A percentile compares a stretch with the other conserved stretches of the same genome.
Conservation (phyloP, 1,140 invertebrate species). For the Oreohelix idahoensis region DNA sequence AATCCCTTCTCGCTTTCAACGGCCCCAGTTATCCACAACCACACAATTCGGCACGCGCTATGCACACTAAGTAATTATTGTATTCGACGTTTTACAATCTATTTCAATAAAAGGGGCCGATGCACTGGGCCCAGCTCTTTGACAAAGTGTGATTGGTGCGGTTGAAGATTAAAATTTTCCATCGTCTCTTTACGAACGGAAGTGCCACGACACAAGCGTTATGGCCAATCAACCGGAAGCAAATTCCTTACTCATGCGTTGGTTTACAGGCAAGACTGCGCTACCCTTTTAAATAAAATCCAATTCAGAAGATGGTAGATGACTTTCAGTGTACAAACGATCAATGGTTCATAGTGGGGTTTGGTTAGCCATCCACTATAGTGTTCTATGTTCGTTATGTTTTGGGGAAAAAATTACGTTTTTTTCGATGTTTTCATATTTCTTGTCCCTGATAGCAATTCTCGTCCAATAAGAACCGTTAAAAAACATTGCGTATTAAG, state of each 20-base stretch:
- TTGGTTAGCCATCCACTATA: no score
- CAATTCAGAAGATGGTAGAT: not conserved
- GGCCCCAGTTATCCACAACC: not conserved
- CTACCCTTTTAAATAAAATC: not conserved
- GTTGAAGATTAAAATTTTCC: constrained; percentile 14
- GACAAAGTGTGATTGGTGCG: constrained; percentile 17
- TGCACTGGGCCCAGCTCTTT: not conserved
- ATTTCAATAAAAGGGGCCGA: constrained; percentile 9
- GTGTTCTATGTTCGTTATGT: no score
- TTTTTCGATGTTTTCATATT: no score
- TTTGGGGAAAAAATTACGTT: no score
- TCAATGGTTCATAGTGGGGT: no score
- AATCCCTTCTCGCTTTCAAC: not conserved
- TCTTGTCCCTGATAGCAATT: no score
- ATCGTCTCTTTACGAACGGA: not conserved
- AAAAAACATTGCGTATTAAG: no score
- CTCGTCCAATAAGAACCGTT: no score
- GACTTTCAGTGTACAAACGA: not conserved
- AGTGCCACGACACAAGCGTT: not conserved
- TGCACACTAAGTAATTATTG: constrained; percentile 26
- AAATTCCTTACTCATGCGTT: not conserved
- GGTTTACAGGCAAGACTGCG: not conserved
- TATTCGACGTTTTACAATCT: not conserved
- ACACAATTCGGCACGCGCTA: not conserved
- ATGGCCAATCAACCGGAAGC: not conserved